Conservation (phyloP, 2,888 invertebrate species). For the Byasa hedistus region DNA sequence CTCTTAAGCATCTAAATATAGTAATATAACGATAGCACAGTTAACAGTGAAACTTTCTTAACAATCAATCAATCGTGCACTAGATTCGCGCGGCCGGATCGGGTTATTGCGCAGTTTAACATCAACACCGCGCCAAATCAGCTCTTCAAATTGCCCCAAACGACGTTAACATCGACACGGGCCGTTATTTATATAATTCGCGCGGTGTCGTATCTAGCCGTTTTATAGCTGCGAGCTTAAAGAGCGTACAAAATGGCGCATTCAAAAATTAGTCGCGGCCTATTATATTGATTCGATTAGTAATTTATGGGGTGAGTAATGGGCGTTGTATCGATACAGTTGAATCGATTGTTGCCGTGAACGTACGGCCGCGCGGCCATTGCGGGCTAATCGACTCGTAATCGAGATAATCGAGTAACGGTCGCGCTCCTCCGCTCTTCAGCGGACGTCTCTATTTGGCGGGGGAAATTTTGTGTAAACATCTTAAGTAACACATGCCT, state of each 20-base stretch:
- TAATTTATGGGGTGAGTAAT: slow-evolving; percentile 77
- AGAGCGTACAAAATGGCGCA: slow-evolving; percentile 61
- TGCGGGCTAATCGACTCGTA: slow-evolving; percentile 52
- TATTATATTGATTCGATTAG: slow-evolving; percentile 75
- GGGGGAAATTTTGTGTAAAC: not conserved
- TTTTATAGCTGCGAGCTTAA: slow-evolving; percentile 44
- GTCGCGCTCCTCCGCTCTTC: slow-evolving; percentile 30
- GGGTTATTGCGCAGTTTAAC: slow-evolving; percentile 15
- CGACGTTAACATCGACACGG: slow-evolving; percentile 3
- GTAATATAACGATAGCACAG: no score
- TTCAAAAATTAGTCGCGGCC: slow-evolving; percentile 71
- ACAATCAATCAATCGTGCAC: slow-evolving; percentile 2
- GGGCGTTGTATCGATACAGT: slow-evolving; percentile 60
- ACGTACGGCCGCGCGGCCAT: slow-evolving; percentile 49
- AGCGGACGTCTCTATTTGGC: slow-evolving; percentile 5
- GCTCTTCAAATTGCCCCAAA: slow-evolving; percentile 1
- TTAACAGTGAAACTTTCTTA: not conserved
- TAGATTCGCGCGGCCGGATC: not conserved
- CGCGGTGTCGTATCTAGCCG: slow-evolving; percentile 43
- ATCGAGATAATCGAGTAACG: slow-evolving; percentile 57
- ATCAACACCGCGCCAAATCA: slow-evolving; percentile 14
- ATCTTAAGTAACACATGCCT: no score
- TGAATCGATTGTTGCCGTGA: slow-evolving; percentile 58
- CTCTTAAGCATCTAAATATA: no score
- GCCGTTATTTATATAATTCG: not conserved